These are phyloP conservation scores for Drosophila simulans DNA, from an alignment of 1,140 invertebrate species.

Conservation along the genomic window DNA sequence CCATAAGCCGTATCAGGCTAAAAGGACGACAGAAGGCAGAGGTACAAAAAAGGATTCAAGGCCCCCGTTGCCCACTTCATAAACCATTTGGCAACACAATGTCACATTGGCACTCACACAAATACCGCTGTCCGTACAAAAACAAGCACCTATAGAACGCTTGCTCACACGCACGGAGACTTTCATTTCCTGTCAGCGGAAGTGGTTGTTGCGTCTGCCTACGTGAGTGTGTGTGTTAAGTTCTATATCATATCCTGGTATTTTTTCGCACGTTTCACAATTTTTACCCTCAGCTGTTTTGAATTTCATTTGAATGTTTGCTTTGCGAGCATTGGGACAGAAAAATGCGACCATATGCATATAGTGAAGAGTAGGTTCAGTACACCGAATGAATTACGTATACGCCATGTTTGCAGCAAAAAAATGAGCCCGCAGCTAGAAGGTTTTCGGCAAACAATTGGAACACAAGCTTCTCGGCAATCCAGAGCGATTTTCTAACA, in stretches of 20 bases:
- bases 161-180: conserved; percentile 38
- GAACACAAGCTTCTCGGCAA: conserved; percentile 24
- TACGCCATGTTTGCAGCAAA: conserved; percentile 12
- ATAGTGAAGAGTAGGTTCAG: conserved; percentile 3
- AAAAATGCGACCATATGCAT: conserved; percentile 9
- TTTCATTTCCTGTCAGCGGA: conserved; percentile 60
- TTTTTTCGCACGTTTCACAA: conserved; percentile 60
- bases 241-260: conserved; percentile 58
- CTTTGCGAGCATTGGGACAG: background rate
- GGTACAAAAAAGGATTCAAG: conserved; percentile 2
- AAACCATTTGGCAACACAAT: conserved; percentile 42
- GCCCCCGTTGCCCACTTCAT: background rate
- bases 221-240: conserved; percentile 27
- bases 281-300: conserved; percentile 67
- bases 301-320: conserved; percentile 63
- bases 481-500: conserved; percentile 28
- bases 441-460: conserved; percentile 32
- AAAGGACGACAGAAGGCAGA: background rate
- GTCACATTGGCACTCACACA: conserved; percentile 15
- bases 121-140: background rate
- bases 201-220: conserved; percentile 17
- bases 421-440: background rate
- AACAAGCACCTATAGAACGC: conserved; percentile 13
- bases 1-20: conserved; percentile 36
- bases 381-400: conserved; percentile 23